These are phyloP conservation scores for Zosterops pallidus DNA, from an alignment of 2,113 vertebrate species.

Conservation along the genomic window DNA sequence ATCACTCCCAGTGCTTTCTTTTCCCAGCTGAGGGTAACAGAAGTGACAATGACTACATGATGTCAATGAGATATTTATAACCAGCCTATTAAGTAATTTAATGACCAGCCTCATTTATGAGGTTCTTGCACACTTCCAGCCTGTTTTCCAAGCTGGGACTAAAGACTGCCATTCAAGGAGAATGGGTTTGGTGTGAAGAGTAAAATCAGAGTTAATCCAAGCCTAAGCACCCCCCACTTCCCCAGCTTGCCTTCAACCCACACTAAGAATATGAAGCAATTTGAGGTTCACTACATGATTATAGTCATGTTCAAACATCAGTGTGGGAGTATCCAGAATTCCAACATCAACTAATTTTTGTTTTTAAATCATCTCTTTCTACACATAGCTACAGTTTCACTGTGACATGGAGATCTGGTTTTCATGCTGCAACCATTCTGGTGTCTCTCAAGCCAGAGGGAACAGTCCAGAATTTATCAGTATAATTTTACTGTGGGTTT, in stretches of 20 bases:
- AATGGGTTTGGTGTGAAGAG: neutral
- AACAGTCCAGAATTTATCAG: neutral
- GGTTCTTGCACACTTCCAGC: neutral
- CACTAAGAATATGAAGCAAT: neutral
- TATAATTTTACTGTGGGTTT: neutral
- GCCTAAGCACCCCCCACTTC: neutral
- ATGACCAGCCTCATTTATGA: neutral
- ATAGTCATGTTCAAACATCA: neutral
- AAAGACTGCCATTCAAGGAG: neutral
- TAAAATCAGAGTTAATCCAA: neutral
- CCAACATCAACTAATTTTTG: neutral
- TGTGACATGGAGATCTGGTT: neutral
- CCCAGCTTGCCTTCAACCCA: neutral
- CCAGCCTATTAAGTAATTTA: neutral
- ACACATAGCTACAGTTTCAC: neutral
- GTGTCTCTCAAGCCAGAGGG: neutral
- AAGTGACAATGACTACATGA: neutral
- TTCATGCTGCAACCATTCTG: neutral
- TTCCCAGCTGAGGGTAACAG: neutral
- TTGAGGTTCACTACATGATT: neutral
- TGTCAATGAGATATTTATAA: constrained; percentile 18
- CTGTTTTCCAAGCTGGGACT: neutral
- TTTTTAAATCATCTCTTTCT: neutral
- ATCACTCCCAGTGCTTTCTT: neutral
- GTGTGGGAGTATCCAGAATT: neutral